Evolutionary conservation across 1,140 invertebrate species (phyloP).

Genomic region (Anastrepha obliqua): DNA sequence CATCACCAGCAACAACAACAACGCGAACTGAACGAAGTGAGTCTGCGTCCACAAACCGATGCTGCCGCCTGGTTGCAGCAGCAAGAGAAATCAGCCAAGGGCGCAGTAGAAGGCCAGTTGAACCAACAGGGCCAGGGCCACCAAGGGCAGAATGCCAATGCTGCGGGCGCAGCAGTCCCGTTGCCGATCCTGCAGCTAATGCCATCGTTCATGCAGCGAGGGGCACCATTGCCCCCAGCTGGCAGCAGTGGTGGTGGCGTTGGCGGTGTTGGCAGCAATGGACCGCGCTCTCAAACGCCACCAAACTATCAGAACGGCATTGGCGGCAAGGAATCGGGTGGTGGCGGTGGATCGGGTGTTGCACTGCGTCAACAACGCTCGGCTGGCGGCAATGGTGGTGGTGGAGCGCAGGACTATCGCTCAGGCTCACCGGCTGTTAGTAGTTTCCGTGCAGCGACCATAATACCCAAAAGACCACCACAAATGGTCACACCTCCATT

Average conservation of each 20-base stretch:
- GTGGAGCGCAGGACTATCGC: slow-evolving; percentile 55
- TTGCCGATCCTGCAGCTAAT: slow-evolving; percentile 73
- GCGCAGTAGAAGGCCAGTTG: slow-evolving; percentile 71
- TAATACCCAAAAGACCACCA: slow-evolving; percentile 67
- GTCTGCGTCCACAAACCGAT: slow-evolving; percentile 72
- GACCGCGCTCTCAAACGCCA: slow-evolving; percentile 58
- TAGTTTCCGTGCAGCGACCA: slow-evolving; percentile 64
- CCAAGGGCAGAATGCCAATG: slow-evolving; percentile 60
- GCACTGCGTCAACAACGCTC: slow-evolving; percentile 59
- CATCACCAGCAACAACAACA: slow-evolving; percentile 49
- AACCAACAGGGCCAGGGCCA: slow-evolving; percentile 75
- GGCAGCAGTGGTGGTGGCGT: slow-evolving; percentile 42
- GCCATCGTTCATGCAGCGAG: slow-evolving; percentile 72
- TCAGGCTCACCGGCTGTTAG: slow-evolving; percentile 55
- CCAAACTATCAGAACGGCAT: slow-evolving; percentile 73
- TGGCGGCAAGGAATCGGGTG: slow-evolving; percentile 69
- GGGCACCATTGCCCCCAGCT: slow-evolving; percentile 76
- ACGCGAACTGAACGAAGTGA: slow-evolving; percentile 66
- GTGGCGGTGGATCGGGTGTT: slow-evolving; percentile 62
- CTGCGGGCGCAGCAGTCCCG: slow-evolving; percentile 75
- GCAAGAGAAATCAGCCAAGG: slow-evolving; percentile 72
- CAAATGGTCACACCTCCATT: slow-evolving; percentile 59
- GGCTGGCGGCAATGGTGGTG: slow-evolving; percentile 13
- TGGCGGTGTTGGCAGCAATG: slow-evolving; percentile 34
- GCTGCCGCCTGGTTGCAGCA: slow-evolving; percentile 71